Evolutionary conservation across 2,888 invertebrate genomes (phyloP).

Genomic region (Lordiphosa fenestrarum): DNA sequence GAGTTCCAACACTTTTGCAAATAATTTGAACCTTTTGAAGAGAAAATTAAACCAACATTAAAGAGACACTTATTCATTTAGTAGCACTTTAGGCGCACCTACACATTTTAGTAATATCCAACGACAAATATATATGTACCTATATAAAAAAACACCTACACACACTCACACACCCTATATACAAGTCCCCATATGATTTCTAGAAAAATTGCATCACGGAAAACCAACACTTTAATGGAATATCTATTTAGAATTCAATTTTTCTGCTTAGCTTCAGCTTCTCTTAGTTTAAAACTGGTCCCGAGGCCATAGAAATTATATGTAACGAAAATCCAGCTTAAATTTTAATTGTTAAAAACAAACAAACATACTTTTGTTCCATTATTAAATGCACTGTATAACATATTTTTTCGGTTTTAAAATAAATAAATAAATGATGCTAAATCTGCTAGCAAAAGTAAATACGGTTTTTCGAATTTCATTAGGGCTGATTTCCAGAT

Average conservation of each 20-base stretch:
- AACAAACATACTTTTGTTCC: conserved; percentile 37
- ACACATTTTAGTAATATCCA: conserved; percentile 49
- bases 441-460: conserved; percentile 42
- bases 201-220: conserved; percentile 27
- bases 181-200: conserved; percentile 42
- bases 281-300: conserved; percentile 36
- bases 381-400: conserved; percentile 48
- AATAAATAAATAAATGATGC: conserved; percentile 56
- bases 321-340: conserved; percentile 10
- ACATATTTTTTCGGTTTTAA: conserved; percentile 37
- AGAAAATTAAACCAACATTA: neutral
- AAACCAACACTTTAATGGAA: conserved; percentile 24
- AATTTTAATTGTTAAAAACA: conserved; percentile 29
- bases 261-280: conserved; percentile 42
- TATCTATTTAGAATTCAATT: conserved; percentile 43
- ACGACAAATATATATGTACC: conserved; percentile 28
- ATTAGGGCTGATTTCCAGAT: no score
- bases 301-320: neutral
- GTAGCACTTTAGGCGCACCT: conserved; percentile 44
- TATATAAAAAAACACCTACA: conserved; percentile 31
- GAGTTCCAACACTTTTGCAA: conserved; percentile 27
- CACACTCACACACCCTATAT: conserved; percentile 27
- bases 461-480: no score
- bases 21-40: conserved; percentile 28
- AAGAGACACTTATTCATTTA: conserved; percentile 38